phyloP scores from a whole-genome alignment of 2,113 vertebrate species.

The Vulpes vulpes region DNA sequence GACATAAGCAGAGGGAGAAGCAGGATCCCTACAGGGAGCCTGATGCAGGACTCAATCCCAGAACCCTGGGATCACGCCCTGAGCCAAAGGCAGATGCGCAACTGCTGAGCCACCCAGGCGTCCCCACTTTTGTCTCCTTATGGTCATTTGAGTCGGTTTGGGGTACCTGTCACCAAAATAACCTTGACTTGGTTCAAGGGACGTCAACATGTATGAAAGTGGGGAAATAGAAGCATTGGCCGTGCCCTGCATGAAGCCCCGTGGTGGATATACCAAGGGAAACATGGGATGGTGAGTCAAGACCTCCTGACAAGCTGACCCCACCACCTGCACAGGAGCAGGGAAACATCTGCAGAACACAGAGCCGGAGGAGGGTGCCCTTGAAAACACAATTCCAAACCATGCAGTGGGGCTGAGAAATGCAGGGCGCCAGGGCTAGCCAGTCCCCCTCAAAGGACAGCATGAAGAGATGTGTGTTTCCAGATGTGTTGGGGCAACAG shows the following conservation, averaged over 20 bases:
- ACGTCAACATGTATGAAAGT: neutral
- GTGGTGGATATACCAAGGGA: neutral
- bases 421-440: neutral
- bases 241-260: neutral
- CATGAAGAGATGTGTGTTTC: neutral
- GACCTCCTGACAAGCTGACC: neutral
- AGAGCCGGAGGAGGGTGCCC: neutral
- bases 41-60: too few species aligned
- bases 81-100: too few species aligned
- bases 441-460: accelerated
- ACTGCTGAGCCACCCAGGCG: too few species aligned
- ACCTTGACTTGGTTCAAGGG: neutral
- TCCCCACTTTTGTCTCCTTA: neutral
- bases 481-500: neutral
- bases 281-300: accelerated
- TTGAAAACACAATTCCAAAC: neutral
- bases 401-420: neutral
- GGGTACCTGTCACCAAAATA: neutral
- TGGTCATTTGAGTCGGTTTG: neutral
- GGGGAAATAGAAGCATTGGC: neutral
- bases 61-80: too few species aligned
- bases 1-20: too few species aligned
- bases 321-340: too few species aligned
- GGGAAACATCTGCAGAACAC: neutral
- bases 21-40: too few species aligned